Percentiles rank a stretch among this genome's conserved stretches.
These are phyloP conservation scores for Crossaster papposus DNA, from an alignment of 53 echinoderm and acorn worm species.

Conservation along the genomic window DNA sequence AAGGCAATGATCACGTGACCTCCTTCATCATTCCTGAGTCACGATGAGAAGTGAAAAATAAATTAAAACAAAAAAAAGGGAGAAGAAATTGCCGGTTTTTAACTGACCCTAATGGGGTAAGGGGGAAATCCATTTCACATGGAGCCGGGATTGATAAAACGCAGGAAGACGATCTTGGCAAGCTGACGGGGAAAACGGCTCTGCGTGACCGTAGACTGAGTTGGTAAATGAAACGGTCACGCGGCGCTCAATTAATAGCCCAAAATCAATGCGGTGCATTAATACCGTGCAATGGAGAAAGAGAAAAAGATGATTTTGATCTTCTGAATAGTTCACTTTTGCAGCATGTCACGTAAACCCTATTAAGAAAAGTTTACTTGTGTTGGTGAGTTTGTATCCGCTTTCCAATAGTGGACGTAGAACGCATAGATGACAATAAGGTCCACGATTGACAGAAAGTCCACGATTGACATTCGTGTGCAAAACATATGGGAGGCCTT, in stretches of 20 bases:
- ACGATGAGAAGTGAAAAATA: constrained; percentile 10
- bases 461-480: too few species aligned
- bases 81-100: not conserved
- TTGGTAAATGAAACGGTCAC: constrained; percentile 16
- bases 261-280: constrained; percentile 31
- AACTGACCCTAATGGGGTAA: constrained; percentile 17
- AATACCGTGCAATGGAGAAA: not conserved
- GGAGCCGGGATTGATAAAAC: not conserved
- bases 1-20: not conserved
- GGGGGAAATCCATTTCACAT: constrained; percentile 31
- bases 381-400: too few species aligned
- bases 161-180: constrained; percentile 3
- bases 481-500: too few species aligned
- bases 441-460: too few species aligned
- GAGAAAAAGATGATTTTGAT: too few species aligned
- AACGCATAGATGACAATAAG: too few species aligned
- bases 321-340: too few species aligned
- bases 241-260: not conserved
- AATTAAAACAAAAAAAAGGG: not conserved
- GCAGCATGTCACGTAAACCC: too few species aligned
- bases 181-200: not conserved
- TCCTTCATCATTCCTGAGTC: constrained; percentile 5
- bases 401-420: too few species aligned
- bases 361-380: too few species aligned
- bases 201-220: constrained; percentile 12